Percentiles rank a stretch among this genome's conserved stretches.
These are phyloP conservation scores for Gnathonemus echidnorhynchus DNA, from an alignment of 2,113 vertebrate genomes.

Conservation along the genomic window DNA sequence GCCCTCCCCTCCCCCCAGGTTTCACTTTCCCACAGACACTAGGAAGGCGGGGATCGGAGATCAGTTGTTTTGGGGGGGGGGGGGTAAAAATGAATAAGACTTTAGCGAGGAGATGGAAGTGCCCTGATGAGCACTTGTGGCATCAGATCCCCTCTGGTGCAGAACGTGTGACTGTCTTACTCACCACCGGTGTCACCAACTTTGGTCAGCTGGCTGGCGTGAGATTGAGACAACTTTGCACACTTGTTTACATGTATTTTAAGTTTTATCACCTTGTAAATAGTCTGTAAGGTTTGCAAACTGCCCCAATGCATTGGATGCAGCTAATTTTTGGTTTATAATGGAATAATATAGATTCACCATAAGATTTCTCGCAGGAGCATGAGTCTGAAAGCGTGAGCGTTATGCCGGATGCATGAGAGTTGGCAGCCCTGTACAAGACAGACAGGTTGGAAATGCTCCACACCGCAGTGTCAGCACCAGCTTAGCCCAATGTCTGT, in stretches of 20 bases:
- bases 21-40: background rate
- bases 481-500: background rate
- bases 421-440: too few relatives aligned
- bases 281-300: too few relatives aligned
- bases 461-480: background rate
- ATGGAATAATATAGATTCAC: too few relatives aligned
- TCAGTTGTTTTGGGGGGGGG: background rate
- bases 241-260: too few relatives aligned
- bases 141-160: background rate
- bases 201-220: too few relatives aligned
- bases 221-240: too few relatives aligned
- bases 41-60: background rate
- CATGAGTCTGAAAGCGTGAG: too few relatives aligned
- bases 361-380: too few relatives aligned
- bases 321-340: too few relatives aligned
- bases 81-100: background rate
- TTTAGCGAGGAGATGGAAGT: background rate
- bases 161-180: background rate
- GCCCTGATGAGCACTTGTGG: background rate
- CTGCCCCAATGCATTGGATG: too few relatives aligned
- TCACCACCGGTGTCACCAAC: background rate
- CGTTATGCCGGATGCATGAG: too few relatives aligned
- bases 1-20: background rate
- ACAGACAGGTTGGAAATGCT: background rate
- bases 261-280: too few relatives aligned